A percentile compares a stretch with the other conserved stretches of the same genome.
These are phyloP conservation scores for Ochotona princeps DNA, from an alignment of 2,113 vertebrate genomes.

Conservation along the genomic window DNA sequence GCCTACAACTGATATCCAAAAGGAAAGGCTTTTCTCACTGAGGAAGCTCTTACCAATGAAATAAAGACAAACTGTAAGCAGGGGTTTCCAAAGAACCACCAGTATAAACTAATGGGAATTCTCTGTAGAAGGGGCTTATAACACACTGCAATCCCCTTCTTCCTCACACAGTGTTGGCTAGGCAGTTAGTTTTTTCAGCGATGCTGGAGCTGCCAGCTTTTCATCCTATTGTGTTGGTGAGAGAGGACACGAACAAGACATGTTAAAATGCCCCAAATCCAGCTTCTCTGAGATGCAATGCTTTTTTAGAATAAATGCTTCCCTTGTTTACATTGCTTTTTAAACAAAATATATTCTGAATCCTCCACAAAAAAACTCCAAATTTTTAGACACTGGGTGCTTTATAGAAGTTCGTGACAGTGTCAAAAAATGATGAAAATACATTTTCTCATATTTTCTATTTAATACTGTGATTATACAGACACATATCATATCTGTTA, in stretches of 20 bases:
- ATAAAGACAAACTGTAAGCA: background rate
- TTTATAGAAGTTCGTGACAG: slow-evolving; percentile 18
- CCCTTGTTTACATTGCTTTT: too few relatives aligned
- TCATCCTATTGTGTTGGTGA: background rate
- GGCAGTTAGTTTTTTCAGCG: background rate
- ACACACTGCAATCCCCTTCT: background rate
- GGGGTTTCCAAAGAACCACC: background rate
- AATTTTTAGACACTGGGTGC: background rate
- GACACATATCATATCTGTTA: background rate
- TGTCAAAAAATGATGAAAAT: background rate
- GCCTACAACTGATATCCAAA: background rate
- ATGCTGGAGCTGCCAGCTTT: background rate
- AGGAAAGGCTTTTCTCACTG: background rate
- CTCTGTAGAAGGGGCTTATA: background rate
- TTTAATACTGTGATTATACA: background rate
- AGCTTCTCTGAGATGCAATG: background rate
- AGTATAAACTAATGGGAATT: background rate
- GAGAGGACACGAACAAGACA: background rate
- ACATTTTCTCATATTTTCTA: background rate
- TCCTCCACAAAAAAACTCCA: too few relatives aligned
- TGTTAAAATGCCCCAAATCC: background rate
- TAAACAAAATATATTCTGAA: too few relatives aligned
- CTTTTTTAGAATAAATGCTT: background rate
- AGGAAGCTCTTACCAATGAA: background rate
- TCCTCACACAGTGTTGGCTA: background rate